Evolutionary conservation across 2,113 vertebrate genomes (phyloP).

Genomic region (Sclerurus mexicanus): DNA sequence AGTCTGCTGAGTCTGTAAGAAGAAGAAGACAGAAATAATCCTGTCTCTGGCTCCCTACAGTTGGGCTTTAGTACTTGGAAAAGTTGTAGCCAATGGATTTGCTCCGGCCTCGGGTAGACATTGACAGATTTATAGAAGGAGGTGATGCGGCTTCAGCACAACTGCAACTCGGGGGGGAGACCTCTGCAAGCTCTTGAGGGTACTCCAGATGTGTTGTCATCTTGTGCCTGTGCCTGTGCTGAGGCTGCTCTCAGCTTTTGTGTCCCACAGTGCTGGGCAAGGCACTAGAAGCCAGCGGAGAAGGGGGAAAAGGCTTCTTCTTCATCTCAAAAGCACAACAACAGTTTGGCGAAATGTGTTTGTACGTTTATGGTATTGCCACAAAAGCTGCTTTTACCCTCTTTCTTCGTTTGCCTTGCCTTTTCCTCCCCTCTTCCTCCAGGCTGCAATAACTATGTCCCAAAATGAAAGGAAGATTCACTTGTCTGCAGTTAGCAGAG

Average conservation of each 20-base stretch:
- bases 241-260: not conserved
- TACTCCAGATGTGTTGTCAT: not conserved
- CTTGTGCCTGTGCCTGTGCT: fast-evolving
- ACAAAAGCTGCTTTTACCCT: not conserved
- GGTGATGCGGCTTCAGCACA: not conserved
- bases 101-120: not conserved
- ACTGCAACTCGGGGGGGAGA: not conserved
- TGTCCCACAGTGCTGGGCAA: not conserved
- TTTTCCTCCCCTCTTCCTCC: not conserved
- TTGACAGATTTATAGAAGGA: not conserved
- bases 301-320: not conserved
- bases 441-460: not conserved
- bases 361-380: not conserved
- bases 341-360: not conserved
- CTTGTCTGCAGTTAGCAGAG: not conserved
- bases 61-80: not conserved
- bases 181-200: not conserved
- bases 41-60: not conserved
- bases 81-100: constrained; percentile 11
- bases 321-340: not conserved
- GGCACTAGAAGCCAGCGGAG: not conserved
- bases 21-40: constrained; percentile 32
- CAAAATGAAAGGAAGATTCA: not conserved
- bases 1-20: not conserved
- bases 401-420: not conserved